These are phyloP conservation scores for Gibbula magus DNA, from an alignment of 2,888 invertebrate genomes.

Conservation along the genomic window DNA sequence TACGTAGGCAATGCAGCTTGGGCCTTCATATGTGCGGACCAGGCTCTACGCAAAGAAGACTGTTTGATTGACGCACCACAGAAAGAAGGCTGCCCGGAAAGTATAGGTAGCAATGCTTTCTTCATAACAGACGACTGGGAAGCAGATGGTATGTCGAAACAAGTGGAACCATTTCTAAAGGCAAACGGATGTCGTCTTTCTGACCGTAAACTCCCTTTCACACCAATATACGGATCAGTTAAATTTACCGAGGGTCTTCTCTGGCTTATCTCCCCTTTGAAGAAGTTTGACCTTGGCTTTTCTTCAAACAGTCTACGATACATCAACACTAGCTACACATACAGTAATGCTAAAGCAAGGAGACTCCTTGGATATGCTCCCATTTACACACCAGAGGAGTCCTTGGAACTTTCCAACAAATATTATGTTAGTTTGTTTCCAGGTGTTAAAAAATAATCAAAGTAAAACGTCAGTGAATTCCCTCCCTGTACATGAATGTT, in stretches of 20 bases:
- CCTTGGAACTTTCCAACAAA: constrained; percentile 54
- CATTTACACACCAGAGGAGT: constrained; percentile 74
- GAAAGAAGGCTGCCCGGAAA: constrained; percentile 56
- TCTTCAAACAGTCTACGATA: constrained; percentile 53
- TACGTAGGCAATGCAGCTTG: constrained; percentile 80
- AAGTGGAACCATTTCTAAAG: constrained; percentile 62
- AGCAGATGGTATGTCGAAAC: constrained; percentile 78
- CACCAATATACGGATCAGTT: constrained; percentile 53
- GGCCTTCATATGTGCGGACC: constrained; percentile 80
- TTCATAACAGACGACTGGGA: constrained; percentile 81
- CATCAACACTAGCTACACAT: constrained; percentile 77
- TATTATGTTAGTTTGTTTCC: background rate
- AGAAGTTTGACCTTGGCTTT: constrained; percentile 44
- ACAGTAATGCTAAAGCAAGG: constrained; percentile 79
- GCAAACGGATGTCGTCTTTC: constrained; percentile 53
- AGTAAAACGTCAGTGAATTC: too few species aligned
- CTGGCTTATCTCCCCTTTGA: constrained; percentile 48
- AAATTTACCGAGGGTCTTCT: constrained; percentile 40
- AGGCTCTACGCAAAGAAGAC: constrained; percentile 75
- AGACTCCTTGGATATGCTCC: constrained; percentile 77
- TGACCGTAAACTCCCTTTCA: constrained; percentile 56
- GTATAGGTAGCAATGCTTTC: constrained; percentile 77
- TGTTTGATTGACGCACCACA: constrained; percentile 75
- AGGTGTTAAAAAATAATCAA: too few species aligned
- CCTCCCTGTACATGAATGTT: too few species aligned